Base-by-base conservation (phyloP, 2,888 invertebrate genomes). In the Punctoribates punctum region DNA sequence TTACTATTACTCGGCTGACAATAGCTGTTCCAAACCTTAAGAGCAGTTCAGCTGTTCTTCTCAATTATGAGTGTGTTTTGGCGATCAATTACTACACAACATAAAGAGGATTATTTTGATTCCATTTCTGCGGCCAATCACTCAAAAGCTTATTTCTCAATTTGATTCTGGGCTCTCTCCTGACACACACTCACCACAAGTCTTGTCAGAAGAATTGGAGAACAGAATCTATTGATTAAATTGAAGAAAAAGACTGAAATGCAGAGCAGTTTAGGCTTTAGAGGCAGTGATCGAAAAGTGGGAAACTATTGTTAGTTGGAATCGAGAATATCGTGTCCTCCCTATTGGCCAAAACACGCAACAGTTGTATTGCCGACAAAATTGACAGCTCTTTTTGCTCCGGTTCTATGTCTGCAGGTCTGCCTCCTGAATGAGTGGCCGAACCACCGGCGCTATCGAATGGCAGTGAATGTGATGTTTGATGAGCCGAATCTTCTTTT, bases 91-190 rank as follows among this genome's bases (percentile, higher is more conserved):
- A 70, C 70, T 23, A 46, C 34, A 29, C 0, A 34, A 70, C 38
- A 70, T 23, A 70, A 70, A 70, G 70, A 70, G 38, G 70, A 70
- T 70, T 70, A 70, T 42, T 42, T 38, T 70, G 42, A 70, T 60
- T 60, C 3, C 62, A 65, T 65, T 60, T 65, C 60, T 60, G 25
- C n/a, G 34, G 62, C 62, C 62, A 65, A 65, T 65, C 62, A 34
- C n/a, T 34, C 62, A 29, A 29, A 29, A 5, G 13, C n/a, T 65
- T 38, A 65, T 38, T 65, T 65, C 34, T 65, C 34, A 65, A 65
- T 70, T 70, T 70, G n/a, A 42, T 38, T 46, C 38, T 62, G 6
- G 5, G 9, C 17, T 25, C 9, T 17, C 65, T 65, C 34, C 29
- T 65, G 8, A 34, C 65, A 23, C 42, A 23, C 13, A 42, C 9